phyloP scores from a whole-genome alignment of 2,113 vertebrate genomes.

The Pontoporia blainvillei region DNA sequence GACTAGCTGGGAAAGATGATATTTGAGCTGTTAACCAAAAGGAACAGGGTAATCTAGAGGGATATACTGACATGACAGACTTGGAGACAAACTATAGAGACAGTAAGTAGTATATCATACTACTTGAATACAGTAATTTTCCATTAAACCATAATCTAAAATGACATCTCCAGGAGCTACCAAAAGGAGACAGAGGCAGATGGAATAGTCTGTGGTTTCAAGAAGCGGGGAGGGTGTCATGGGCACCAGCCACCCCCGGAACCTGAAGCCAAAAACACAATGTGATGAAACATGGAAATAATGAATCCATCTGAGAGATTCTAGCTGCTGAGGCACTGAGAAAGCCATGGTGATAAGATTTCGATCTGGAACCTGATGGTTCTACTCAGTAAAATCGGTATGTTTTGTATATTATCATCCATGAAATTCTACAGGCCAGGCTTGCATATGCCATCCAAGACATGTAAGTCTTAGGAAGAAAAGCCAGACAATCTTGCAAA shows the following conservation, averaged over 20 bases:
- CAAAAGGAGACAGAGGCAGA: background rate
- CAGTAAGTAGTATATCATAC: background rate
- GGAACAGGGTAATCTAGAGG: background rate
- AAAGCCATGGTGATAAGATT: background rate
- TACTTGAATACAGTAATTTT: conserved; percentile 25
- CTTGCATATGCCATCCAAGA: background rate
- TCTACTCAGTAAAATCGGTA: background rate
- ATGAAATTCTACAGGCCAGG: conserved; percentile 4
- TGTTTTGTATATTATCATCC: background rate
- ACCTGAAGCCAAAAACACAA: background rate
- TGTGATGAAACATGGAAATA: background rate
- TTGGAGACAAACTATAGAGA: background rate
- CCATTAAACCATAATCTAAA: conserved; percentile 22
- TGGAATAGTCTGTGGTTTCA: background rate
- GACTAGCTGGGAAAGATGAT: background rate
- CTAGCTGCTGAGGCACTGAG: background rate
- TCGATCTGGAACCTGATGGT: background rate
- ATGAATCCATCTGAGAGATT: background rate
- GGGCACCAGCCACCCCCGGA: background rate
- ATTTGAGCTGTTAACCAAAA: conserved; percentile 21
- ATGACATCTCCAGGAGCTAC: background rate
- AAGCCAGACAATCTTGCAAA: background rate
- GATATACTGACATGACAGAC: background rate
- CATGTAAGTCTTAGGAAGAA: background rate
- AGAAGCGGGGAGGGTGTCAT: background rate